A percentile compares a stretch with the other conserved stretches of the same genome.
Conservation (phyloP, 2,113 vertebrate genomes). For the Chaenogobius annularis region DNA sequence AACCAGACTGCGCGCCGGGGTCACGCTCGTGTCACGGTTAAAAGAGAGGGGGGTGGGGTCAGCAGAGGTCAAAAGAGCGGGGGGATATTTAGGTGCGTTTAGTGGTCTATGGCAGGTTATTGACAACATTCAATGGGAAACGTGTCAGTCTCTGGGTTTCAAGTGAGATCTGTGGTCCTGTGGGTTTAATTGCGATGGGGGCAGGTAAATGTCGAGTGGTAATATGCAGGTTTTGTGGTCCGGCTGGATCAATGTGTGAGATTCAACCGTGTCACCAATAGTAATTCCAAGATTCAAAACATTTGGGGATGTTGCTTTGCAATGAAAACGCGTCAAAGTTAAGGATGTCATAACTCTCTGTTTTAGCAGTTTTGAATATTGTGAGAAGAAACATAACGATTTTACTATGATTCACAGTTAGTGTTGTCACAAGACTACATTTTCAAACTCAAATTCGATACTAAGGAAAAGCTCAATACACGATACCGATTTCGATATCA, state of each 20-base stretch:
- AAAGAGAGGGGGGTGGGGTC: slow-evolving; percentile 23
- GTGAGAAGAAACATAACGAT: background rate
- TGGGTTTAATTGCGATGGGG: background rate
- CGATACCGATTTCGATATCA: no score
- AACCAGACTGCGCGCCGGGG: slow-evolving; percentile 50
- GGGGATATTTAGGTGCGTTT: slow-evolving; percentile 14
- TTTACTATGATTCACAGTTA: background rate
- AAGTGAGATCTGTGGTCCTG: background rate
- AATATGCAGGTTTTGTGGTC: background rate
- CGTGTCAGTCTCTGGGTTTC: background rate
- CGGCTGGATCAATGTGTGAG: background rate
- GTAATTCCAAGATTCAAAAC: background rate
- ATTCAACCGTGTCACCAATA: background rate
- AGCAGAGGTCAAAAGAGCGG: slow-evolving; percentile 20
- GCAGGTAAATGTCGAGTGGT: background rate
- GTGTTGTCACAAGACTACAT: background rate
- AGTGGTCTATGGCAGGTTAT: slow-evolving; percentile 13
- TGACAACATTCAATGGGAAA: background rate
- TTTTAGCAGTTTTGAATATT: no score
- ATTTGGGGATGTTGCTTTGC: background rate
- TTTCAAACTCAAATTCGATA: background rate
- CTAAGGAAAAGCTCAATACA: no score
- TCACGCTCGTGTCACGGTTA: slow-evolving; percentile 58
- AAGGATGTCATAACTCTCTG: no score
- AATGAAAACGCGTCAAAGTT: no score